A percentile compares a stretch with the other conserved stretches of the same genome.
Conservation (phyloP, 1,140 invertebrate species). For the Druon quercuslanigerum region DNA sequence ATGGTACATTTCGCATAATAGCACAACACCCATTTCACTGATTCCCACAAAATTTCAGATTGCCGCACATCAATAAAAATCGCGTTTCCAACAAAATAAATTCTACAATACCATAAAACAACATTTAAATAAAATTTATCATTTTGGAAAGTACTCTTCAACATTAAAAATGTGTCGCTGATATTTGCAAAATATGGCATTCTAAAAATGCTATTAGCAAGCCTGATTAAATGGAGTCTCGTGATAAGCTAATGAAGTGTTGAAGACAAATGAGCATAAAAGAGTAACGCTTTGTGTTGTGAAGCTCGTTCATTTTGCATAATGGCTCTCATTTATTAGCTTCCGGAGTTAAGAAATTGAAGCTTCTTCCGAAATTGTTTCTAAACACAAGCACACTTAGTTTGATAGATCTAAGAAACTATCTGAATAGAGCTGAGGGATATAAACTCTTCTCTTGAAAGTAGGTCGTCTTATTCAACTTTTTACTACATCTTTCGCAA, state of each 20-base stretch:
- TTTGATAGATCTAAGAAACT: constrained; percentile 15
- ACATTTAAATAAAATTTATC: no score
- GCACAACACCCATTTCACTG: background rate
- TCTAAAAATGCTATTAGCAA: constrained; percentile 7
- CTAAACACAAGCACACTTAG: constrained; percentile 1
- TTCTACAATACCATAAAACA: no score
- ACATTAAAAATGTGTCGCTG: no score
- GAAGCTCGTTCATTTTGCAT: constrained; percentile 7
- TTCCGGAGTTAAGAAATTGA: constrained; percentile 8
- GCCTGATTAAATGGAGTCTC: constrained; percentile 8
- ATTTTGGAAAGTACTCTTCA: no score
- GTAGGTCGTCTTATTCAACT: no score
- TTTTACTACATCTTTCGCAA: no score
- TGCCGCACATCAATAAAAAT: no score
- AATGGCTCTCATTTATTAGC: constrained; percentile 17
- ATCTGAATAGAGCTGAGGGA: background rate
- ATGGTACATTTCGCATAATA: background rate
- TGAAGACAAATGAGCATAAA: background rate
- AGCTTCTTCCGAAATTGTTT: constrained; percentile 26
- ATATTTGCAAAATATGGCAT: no score
- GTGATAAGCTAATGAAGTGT: constrained; percentile 12
- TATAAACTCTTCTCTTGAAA: no score
- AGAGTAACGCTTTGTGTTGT: constrained; percentile 3
- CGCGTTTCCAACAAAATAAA: no score
- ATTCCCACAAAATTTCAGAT: background rate